Percentiles rank a stretch among this genome's conserved stretches.
These are phyloP conservation scores for Centropus unirufus DNA, from an alignment of 2,113 vertebrate species.

Conservation along the genomic window DNA sequence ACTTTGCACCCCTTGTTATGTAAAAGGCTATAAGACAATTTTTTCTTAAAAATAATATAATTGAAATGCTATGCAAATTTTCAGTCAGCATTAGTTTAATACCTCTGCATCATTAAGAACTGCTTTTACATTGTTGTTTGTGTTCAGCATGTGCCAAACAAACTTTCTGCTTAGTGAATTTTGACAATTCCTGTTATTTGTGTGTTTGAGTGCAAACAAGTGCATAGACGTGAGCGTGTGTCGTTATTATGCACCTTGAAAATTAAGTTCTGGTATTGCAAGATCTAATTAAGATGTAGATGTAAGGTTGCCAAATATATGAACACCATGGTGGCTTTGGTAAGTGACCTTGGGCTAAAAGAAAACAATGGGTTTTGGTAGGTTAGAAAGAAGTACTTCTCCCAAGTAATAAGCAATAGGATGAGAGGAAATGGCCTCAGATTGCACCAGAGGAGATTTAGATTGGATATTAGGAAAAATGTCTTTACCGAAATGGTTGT, in stretches of 20 bases:
- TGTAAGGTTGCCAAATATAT: background rate
- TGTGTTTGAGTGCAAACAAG: background rate
- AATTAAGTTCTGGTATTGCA: background rate
- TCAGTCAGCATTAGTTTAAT: background rate
- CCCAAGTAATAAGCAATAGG: no score
- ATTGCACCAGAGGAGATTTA: no score
- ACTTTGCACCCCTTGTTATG: background rate
- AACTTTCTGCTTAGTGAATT: background rate
- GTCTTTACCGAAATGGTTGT: no score
- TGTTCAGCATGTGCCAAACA: background rate
- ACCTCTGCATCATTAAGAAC: background rate
- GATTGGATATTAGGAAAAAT: no score
- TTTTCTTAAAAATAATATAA: background rate
- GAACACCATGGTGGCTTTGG: background rate
- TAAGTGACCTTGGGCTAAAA: background rate
- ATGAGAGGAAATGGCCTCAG: no score
- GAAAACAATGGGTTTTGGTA: background rate
- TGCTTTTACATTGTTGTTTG: background rate
- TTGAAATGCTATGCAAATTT: background rate
- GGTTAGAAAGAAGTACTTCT: background rate
- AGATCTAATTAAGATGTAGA: background rate
- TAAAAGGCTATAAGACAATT: background rate
- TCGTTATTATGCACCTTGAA: background rate
- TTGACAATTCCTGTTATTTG: background rate
- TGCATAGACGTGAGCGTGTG: rapidly evolving